phyloP scores from a whole-genome alignment of 2,113 vertebrate genomes.

The Trichomycterus rosablanca region DNA sequence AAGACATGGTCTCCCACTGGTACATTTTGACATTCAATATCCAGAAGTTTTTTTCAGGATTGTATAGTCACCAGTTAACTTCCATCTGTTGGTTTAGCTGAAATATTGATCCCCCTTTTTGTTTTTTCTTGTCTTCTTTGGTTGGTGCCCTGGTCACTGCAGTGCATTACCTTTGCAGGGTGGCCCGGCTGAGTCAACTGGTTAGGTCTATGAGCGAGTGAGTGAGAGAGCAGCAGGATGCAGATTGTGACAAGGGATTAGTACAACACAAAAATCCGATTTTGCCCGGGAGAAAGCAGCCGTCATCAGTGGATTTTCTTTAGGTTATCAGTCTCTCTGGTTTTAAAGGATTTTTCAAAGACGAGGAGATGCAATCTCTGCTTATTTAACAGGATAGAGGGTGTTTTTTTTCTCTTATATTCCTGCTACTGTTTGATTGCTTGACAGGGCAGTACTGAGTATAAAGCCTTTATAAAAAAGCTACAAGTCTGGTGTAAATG shows the following conservation, averaged over 20 bases:
- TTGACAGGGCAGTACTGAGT: too few species aligned
- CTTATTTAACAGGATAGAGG: constrained; percentile 57
- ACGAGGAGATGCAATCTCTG: constrained; percentile 65
- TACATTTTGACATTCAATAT: constrained; percentile 41
- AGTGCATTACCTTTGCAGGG: constrained; percentile 55
- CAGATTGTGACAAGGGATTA: constrained; percentile 93
- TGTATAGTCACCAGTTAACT: constrained; percentile 9
- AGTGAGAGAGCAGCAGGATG: constrained; percentile 68
- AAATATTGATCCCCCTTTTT: background rate
- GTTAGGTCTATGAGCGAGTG: constrained; percentile 60
- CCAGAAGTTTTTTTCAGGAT: constrained; percentile 49
- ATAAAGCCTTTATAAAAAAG: too few species aligned
- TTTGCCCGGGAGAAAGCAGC: constrained; percentile 82
- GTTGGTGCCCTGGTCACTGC: background rate
- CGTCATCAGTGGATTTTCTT: constrained; percentile 78
- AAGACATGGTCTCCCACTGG: constrained; percentile 31
- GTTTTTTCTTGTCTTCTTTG: background rate
- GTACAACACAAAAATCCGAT: constrained; percentile 87
- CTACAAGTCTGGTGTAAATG: too few species aligned
- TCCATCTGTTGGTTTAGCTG: constrained; percentile 3
- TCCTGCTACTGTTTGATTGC: constrained; percentile 42
- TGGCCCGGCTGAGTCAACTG: constrained; percentile 65
- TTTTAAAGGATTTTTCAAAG: constrained; percentile 62
- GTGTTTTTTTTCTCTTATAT: constrained; percentile 12
- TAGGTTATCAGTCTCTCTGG: constrained; percentile 73